phyloP scores from a whole-genome alignment of 2,797 vertebrate species.

The Molothrus aeneus region DNA sequence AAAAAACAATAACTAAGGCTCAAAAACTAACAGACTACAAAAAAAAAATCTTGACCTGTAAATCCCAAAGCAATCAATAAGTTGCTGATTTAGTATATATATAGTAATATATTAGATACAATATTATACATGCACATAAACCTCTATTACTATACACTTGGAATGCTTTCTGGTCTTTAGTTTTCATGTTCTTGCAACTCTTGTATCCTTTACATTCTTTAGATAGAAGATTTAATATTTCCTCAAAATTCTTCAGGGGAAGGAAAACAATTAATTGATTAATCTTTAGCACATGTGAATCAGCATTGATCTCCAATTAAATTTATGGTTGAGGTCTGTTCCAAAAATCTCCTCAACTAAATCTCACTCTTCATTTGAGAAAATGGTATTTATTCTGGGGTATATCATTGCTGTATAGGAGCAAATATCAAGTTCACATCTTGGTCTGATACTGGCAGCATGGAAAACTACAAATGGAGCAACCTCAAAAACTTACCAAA shows the following conservation, averaged over 20 bases:
- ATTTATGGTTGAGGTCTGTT: not conserved
- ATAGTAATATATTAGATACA: not conserved
- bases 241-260: not conserved
- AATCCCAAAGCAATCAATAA: not conserved
- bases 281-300: not conserved
- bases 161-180: not conserved
- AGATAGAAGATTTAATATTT: slow-evolving; percentile 9
- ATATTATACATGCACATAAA: not conserved
- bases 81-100: not conserved
- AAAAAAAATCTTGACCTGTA: not conserved
- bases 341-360: not conserved
- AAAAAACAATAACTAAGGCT: not conserved
- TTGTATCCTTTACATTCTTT: not conserved
- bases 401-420: not conserved
- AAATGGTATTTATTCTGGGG: not conserved
- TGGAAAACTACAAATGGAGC: not conserved
- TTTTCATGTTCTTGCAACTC: not conserved
- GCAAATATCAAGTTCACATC: not conserved
- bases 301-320: not conserved
- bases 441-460: not conserved
- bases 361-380: not conserved
- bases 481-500: not conserved
- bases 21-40: not conserved
- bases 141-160: not conserved
- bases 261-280: not conserved